A percentile compares a stretch with the other conserved stretches of the same genome.
Conservation (phyloP, 1,140 invertebrate genomes). For the Cepaea nemoralis region DNA sequence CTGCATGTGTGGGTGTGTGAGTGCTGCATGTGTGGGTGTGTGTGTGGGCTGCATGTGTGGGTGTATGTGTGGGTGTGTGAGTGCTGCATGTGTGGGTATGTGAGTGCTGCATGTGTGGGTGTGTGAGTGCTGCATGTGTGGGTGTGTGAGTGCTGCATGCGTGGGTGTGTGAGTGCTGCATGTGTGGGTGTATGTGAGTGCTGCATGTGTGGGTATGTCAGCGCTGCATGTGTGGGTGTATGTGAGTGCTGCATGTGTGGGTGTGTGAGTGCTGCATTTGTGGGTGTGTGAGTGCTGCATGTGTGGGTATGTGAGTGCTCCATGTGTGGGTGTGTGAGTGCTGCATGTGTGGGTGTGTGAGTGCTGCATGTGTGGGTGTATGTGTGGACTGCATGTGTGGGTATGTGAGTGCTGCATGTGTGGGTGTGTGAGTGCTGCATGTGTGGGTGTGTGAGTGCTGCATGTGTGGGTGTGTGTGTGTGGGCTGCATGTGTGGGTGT, state of each 20-base stretch:
- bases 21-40: not conserved
- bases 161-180: not conserved
- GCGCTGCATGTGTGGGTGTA: not conserved
- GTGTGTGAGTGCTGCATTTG: too few species aligned
- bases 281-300: too few species aligned
- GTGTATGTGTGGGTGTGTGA: not conserved
- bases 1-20: not conserved
- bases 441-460: not conserved
- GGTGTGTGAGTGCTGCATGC: not conserved
- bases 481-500: not conserved
- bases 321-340: too few species aligned
- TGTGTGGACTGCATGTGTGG: not conserved
- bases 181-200: not conserved
- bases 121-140: not conserved
- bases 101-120: not conserved
- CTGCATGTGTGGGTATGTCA: too few species aligned
- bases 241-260: not conserved
- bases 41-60: too few species aligned
- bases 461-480: too few species aligned
- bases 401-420: too few species aligned
- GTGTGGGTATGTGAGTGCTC: not conserved
- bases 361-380: too few species aligned
- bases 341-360: not conserved
- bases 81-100: not conserved
- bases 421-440: too few species aligned